Evolutionary conservation across 2,797 vertebrate species (phyloP).

Genomic region (Hemitrygon akajei): DNA sequence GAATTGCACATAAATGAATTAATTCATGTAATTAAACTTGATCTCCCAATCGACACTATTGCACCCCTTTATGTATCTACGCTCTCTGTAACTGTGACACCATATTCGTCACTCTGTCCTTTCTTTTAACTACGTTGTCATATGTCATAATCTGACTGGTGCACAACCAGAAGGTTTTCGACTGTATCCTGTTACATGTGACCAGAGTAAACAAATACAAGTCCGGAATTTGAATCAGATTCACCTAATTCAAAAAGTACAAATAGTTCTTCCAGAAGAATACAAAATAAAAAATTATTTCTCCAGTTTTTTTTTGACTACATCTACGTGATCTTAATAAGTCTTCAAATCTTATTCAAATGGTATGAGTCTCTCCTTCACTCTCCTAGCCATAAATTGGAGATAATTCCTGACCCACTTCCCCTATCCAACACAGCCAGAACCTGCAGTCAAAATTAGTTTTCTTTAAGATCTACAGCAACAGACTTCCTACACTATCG

Average conservation of each 20-base stretch:
- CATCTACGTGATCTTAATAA: not conserved
- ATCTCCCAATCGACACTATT: too few species aligned
- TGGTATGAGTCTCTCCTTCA: not conserved
- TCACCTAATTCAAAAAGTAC: not conserved
- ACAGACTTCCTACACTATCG: too few species aligned
- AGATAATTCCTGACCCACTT: too few species aligned
- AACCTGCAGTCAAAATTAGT: not conserved
- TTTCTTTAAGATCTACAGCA: not conserved
- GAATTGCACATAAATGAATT: not conserved
- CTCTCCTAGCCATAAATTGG: not conserved
- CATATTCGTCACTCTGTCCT: too few species aligned
- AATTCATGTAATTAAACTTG: not conserved
- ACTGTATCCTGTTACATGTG: too few species aligned
- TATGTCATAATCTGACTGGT: too few species aligned
- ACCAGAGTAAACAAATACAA: not conserved
- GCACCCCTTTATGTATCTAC: too few species aligned
- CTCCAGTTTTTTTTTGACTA: not conserved
- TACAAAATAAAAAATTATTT: not conserved
- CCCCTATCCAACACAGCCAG: not conserved
- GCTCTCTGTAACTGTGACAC: too few species aligned
- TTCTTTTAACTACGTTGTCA: too few species aligned
- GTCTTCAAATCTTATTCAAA: not conserved
- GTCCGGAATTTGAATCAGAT: not conserved
- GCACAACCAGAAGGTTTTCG: too few species aligned
- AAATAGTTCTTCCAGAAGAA: not conserved